These are phyloP conservation scores for Stramonita haemastoma DNA, from an alignment of 2,888 invertebrate genomes.

Conservation along the genomic window DNA sequence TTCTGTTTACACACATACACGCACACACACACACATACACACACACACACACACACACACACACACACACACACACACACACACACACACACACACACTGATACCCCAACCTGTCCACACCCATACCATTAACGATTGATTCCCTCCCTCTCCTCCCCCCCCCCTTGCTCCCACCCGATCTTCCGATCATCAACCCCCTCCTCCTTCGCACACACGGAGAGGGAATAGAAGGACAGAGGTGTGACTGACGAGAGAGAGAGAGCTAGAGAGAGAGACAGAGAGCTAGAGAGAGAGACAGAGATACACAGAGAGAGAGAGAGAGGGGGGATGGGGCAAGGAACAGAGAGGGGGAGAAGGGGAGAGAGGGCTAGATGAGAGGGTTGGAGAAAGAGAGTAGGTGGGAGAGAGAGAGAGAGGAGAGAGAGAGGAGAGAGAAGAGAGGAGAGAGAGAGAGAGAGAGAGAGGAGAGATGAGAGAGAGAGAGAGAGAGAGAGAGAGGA, in stretches of 20 bases:
- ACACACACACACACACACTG: neutral
- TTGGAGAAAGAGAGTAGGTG: neutral
- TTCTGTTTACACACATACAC: neutral
- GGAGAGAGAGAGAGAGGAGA: neutral
- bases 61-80: neutral
- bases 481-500: neutral
- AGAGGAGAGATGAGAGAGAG: neutral
- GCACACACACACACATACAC: neutral
- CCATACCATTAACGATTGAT: neutral
- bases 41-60: neutral
- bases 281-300: neutral
- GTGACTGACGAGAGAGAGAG: neutral
- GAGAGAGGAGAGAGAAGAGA: neutral
- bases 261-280: neutral
- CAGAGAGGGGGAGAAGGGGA: neutral
- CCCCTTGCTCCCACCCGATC: no score
- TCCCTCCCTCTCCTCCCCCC: neutral
- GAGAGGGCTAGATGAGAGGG: no score
- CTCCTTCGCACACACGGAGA: neutral
- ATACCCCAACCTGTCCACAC: neutral
- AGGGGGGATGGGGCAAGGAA: neutral
- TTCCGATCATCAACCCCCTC: no score
- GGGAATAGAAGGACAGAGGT: neutral
- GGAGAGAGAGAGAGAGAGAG: neutral
- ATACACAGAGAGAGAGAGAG: neutral